Evolutionary conservation across 2,113 vertebrate species (phyloP), one percentile per base, ranked within the genome.

Genomic region (Lagenorhynchus albirostris): DNA sequence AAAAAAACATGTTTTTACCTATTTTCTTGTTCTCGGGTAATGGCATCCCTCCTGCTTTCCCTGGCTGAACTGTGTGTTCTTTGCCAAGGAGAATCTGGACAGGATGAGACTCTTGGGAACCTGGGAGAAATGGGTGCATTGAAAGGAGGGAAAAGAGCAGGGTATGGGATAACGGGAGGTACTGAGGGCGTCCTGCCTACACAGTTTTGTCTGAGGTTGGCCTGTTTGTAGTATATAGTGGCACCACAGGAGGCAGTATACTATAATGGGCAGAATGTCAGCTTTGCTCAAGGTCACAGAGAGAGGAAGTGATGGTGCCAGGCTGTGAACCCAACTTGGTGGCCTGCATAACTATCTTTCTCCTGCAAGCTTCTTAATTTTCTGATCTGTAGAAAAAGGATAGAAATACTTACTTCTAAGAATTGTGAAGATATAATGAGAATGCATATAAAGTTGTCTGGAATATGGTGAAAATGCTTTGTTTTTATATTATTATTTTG

Each of bases 171-270:
- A 47, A 13, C 0, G 3, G 63, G 20, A 60, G 12, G 31, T 18
- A 8, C 50, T 47, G 31, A 77, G 55, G 60, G 23, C 26, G 25
- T 29, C 47, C 25, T 41, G 53, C 12, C 50, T 21, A 0, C 38
- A 9, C 3, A 13, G 23, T 9, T 41, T 18, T 60, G 21, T 21
- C 17, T 33, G 31, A 14, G 38, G 8, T 10, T 36, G 88, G 60
- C 88, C 26, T 15, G 33, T 4, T 20, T 20, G 70, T 76, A 6
- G 36, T 33, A 1, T 3, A 5, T 2, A 29, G 21, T 10, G 82
- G 55, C 11, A 11, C 53, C 14, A 0, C 0, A 0, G 60, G 55
- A 26, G 47, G 44, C 9, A 0, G 20, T 41, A 10, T 21, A 0
- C 0, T 15, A 8, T 10, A 9, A 5, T 0, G 20, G 74, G 20